These are phyloP conservation scores for Crossocerus cetratus DNA, from an alignment of 2,888 invertebrate species.

Conservation along the genomic window DNA sequence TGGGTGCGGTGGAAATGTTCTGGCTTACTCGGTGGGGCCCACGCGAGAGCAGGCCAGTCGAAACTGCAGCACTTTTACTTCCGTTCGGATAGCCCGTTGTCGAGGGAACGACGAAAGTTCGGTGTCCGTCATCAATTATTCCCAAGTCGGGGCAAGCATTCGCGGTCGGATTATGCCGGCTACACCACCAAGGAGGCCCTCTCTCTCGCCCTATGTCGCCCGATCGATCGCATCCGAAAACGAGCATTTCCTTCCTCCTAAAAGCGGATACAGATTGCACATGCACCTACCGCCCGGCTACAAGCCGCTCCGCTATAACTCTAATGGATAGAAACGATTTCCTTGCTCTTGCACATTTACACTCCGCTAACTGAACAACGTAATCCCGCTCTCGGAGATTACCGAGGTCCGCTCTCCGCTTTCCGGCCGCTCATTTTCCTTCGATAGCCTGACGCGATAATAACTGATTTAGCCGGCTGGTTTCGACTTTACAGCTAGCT, in stretches of 20 bases:
- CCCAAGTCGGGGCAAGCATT: conserved; percentile 23
- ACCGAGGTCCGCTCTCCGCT: conserved; percentile 18
- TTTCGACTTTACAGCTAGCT: neutral
- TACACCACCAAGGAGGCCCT: conserved; percentile 7
- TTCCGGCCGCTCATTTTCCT: conserved; percentile 21
- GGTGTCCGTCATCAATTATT: conserved; percentile 49
- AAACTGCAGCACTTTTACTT: conserved; percentile 38
- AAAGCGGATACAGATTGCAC: conserved; percentile 29
- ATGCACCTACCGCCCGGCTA: neutral
- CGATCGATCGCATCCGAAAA: conserved; percentile 30
- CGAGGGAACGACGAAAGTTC: conserved; percentile 37
- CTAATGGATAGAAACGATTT: conserved; percentile 40
- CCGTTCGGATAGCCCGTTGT: conserved; percentile 27
- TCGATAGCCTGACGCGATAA: neutral
- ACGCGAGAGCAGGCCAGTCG: conserved; percentile 8
- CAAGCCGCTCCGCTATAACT: conserved; percentile 3
- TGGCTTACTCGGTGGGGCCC: conserved; percentile 5
- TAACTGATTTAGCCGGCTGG: neutral
- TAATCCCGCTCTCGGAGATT: conserved; percentile 57
- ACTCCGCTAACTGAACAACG: conserved; percentile 61
- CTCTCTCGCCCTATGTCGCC: conserved; percentile 15
- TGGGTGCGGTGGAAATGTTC: conserved; percentile 37
- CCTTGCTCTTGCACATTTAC: conserved; percentile 58
- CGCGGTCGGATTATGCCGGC: conserved; percentile 28
- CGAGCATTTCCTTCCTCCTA: conserved; percentile 27